phyloP scores from a whole-genome alignment of 35 echinoderm and acorn worm species.

The Acanthaster planci region DNA sequence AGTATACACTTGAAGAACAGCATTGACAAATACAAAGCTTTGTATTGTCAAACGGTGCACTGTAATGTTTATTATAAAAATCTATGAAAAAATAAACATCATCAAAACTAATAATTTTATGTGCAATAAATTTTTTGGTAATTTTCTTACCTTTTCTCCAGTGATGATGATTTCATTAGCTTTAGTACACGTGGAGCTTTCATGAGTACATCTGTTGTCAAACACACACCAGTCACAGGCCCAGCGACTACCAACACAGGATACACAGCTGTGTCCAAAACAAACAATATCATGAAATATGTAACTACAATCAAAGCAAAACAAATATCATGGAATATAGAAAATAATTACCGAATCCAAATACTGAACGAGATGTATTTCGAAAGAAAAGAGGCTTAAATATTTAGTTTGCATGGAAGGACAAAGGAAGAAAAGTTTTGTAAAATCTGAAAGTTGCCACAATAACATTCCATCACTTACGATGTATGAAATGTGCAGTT shows the following conservation, averaged over 20 bases:
- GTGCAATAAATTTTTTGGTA: neutral
- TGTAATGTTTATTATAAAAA: no score
- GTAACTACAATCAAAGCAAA: neutral
- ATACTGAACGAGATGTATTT: neutral
- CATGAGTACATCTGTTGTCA: constrained; percentile 64
- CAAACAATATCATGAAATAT: neutral
- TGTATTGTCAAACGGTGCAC: no score
- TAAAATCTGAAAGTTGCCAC: neutral
- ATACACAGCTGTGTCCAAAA: constrained; percentile 17
- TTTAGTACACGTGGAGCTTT: neutral
- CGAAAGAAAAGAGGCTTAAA: neutral
- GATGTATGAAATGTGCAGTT: neutral
- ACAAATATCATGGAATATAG: neutral
- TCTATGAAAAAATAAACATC: no score
- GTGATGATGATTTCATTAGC: constrained; percentile 16
- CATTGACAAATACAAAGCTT: no score
- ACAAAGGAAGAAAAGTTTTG: neutral
- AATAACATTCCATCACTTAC: neutral
- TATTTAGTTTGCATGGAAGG: neutral
- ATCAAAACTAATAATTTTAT: no score
- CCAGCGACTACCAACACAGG: constrained; percentile 23
- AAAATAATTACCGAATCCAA: neutral
- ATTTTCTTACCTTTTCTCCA: neutral
- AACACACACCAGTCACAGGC: constrained; percentile 68
- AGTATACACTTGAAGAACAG: no score